Conservation (phyloP, 2,797 vertebrate genomes). For the Rachycentron canadum region DNA sequence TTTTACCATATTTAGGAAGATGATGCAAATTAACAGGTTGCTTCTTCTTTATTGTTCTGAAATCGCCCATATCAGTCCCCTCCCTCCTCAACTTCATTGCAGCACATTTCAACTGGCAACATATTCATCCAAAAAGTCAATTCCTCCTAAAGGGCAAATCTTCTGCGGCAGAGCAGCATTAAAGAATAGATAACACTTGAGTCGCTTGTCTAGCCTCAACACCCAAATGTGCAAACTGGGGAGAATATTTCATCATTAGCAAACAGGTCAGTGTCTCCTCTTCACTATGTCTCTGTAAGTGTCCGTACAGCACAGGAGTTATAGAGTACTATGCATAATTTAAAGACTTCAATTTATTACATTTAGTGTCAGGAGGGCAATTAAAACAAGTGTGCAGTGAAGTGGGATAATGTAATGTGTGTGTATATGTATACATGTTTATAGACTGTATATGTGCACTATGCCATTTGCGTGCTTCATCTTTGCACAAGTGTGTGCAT, state of each 20-base stretch:
- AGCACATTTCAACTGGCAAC: slow-evolving; percentile 6
- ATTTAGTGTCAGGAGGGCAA: slow-evolving; percentile 69
- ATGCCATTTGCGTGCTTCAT: neutral
- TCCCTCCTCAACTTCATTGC: neutral
- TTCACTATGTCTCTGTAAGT: slow-evolving; percentile 23
- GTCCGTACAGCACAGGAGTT: slow-evolving; percentile 39
- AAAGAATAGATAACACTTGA: slow-evolving; percentile 13
- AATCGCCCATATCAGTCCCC: neutral
- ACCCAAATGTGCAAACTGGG: slow-evolving; percentile 16
- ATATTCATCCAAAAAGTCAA: slow-evolving; percentile 38
- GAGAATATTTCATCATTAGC: slow-evolving; percentile 31
- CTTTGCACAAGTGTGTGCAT: slow-evolving; percentile 7
- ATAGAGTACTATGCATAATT: slow-evolving; percentile 66
- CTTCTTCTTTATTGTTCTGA: neutral
- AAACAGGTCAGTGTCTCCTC: slow-evolving; percentile 51
- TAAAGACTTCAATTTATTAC: slow-evolving; percentile 62
- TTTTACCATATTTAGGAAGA: too few relatives aligned
- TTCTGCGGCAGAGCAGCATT: slow-evolving; percentile 20
- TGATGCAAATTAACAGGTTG: neutral
- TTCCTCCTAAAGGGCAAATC: slow-evolving; percentile 40
- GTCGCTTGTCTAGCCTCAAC: neutral
- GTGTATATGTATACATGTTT: slow-evolving; percentile 19
- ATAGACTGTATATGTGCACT: slow-evolving; percentile 5
- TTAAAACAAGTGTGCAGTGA: slow-evolving; percentile 63
- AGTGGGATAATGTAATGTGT: slow-evolving; percentile 49